A percentile compares a stretch with the other conserved stretches of the same genome.
These are phyloP conservation scores for Andinoacara biseriatus DNA, from an alignment of 2,113 vertebrate species.

Conservation along the genomic window DNA sequence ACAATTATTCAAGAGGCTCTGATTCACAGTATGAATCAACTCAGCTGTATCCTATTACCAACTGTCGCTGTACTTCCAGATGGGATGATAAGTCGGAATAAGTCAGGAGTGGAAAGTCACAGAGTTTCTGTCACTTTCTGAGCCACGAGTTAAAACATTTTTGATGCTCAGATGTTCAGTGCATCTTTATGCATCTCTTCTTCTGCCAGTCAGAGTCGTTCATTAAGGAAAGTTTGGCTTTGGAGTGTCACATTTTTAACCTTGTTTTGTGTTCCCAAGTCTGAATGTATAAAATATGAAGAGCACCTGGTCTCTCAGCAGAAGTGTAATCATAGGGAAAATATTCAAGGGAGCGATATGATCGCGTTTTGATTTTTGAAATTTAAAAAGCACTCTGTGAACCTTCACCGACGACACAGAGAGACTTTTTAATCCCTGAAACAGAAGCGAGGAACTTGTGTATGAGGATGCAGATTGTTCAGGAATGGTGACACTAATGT, in stretches of 20 bases:
- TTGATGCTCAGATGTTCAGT: neutral
- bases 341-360: neutral
- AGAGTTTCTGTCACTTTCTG: neutral
- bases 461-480: neutral
- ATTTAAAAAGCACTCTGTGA: neutral
- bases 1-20: conserved; percentile 29
- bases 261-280: neutral
- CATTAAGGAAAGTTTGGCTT: neutral
- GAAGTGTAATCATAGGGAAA: neutral
- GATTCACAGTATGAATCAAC: conserved; percentile 31
- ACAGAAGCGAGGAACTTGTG: neutral
- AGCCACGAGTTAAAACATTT: neutral
- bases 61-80: conserved; percentile 27
- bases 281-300: neutral
- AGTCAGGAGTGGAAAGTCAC: conserved; percentile 23
- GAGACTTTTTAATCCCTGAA: neutral
- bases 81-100: conserved; percentile 2
- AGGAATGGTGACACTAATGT: neutral
- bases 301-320: neutral
- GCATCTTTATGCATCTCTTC: conserved; percentile 1
- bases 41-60: conserved; percentile 21
- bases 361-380: neutral
- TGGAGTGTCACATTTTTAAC: neutral
- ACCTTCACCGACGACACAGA: neutral
- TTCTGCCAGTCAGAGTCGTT: neutral